Base-by-base conservation (phyloP, 2,888 invertebrate genomes). In the Beris morrisii region DNA sequence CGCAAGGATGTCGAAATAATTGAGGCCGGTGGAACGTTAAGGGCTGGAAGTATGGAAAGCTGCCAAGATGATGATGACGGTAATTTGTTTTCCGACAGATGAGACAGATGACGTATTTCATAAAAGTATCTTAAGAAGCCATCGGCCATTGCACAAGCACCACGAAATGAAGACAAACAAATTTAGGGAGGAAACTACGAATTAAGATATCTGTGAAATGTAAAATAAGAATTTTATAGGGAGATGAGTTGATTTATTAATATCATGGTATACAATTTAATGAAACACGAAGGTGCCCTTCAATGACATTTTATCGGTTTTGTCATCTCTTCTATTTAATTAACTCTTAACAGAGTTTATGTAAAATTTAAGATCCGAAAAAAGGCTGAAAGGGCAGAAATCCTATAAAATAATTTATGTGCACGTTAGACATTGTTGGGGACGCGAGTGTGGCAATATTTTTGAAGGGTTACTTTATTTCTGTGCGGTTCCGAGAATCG, bases 51-150 rank as follows among this genome's bases (percentile, higher is more conserved):
- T n/a, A 54, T 31, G 12, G 28, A n/a, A n/a, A 3, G 22, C 48
- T 30, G 15, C 43, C 52, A 52, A 45, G 50, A 46, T 15, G 11
- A 61, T 32, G 61, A 64, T 64, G 54, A 64, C 53, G 64, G 64
- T 28, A 64, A 64, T 64, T 64, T 54, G 54, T 44, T 64, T 54
- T 54, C 15, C 7, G 54, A 45, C 52, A 64, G 44, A 64, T 64
- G 54, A 64, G 54, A 45, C 52, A 64, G 44, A 64, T 64, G 54
- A 64, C 44, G 53, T 38, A 44, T 38, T 5, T 46, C 54, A 54
- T 64, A 53, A 64, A 64, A 64, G 45, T 54, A 45, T 50, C 53
- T 64, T 13, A 38, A n/a, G 45, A 54, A 43, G 7, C 50, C 38
- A 3, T 38, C 38, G 38, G 7, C 9, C 9, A 38, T 7, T 1